phyloP scores from a whole-genome alignment of 2,113 vertebrate species.

The Oophaga pumilio region DNA sequence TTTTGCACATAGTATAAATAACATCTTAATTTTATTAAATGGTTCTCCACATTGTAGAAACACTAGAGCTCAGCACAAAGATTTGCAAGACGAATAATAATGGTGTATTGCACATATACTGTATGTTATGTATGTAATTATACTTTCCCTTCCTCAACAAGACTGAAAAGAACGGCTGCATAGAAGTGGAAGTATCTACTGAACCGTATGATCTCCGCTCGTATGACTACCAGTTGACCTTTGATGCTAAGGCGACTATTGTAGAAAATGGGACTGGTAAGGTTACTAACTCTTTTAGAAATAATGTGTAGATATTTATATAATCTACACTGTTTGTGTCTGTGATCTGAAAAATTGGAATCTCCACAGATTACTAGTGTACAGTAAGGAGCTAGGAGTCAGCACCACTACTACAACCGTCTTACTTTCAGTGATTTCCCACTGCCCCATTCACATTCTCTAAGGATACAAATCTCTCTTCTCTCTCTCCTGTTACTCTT shows the following conservation, averaged over 20 bases:
- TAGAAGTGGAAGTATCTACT: neutral
- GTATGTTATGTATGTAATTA: neutral
- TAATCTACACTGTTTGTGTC: neutral
- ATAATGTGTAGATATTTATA: neutral
- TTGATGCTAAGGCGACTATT: constrained; percentile 59
- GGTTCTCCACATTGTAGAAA: no score
- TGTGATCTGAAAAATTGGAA: no score
- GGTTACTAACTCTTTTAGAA: neutral
- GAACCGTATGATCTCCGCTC: constrained; percentile 60
- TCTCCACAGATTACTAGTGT: no score
- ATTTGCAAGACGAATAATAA: neutral
- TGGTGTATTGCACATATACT: neutral
- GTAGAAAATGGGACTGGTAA: constrained; percentile 71
- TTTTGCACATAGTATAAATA: no score
- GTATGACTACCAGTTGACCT: constrained; percentile 62
- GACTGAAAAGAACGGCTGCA: constrained; percentile 32
- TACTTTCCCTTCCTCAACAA: neutral
- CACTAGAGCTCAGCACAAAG: no score
- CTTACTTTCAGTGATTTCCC: no score
- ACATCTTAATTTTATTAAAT: no score
- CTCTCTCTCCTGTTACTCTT: no score
- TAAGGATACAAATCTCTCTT: no score
- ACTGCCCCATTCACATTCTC: no score
- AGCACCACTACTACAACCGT: no score
- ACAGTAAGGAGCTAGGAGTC: no score